phyloP scores from a whole-genome alignment of 2,888 invertebrate genomes.

The Platycheirus albimanus region DNA sequence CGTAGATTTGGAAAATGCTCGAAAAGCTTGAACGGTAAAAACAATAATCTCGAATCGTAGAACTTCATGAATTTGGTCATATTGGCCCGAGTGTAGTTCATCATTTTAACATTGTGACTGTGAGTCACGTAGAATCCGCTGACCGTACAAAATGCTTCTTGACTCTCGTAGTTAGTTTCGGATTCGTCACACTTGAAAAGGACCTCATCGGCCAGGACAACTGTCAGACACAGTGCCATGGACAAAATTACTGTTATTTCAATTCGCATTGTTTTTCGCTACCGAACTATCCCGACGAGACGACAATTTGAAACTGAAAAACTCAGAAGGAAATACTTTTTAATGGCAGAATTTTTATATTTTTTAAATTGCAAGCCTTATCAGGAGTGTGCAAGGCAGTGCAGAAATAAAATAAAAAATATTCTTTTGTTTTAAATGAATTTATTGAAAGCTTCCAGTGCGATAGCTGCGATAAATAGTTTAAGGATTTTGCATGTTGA shows the following conservation, averaged over 20 bases:
- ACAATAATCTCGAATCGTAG: conserved; percentile 80
- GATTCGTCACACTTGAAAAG: conserved; percentile 81
- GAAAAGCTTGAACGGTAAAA: conserved; percentile 81
- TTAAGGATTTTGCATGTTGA: background rate
- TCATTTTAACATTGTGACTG: conserved; percentile 80
- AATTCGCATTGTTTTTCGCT: conserved; percentile 21
- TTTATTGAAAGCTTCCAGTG: too few species aligned
- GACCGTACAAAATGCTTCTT: conserved; percentile 80
- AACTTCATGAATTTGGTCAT: conserved; percentile 82
- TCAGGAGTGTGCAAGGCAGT: background rate
- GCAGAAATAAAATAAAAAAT: background rate
- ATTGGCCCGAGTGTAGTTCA: conserved; percentile 78
- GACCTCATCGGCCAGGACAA: conserved; percentile 78
- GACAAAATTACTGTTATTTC: conserved; percentile 30
- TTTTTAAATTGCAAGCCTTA: conserved; percentile 15
- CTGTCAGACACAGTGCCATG: conserved; percentile 25
- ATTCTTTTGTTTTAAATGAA: background rate
- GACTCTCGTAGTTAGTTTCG: conserved; percentile 79
- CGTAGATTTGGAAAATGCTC: conserved; percentile 79
- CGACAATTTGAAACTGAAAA: conserved; percentile 46
- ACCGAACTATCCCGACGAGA: conserved; percentile 42
- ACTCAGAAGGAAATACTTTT: conserved; percentile 22
- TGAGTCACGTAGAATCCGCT: conserved; percentile 81
- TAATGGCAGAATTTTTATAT: background rate
- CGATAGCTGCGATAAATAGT: conserved; percentile 4